Base-by-base conservation (phyloP, 2,888 invertebrate species). In the Ichneumon xanthorius region DNA sequence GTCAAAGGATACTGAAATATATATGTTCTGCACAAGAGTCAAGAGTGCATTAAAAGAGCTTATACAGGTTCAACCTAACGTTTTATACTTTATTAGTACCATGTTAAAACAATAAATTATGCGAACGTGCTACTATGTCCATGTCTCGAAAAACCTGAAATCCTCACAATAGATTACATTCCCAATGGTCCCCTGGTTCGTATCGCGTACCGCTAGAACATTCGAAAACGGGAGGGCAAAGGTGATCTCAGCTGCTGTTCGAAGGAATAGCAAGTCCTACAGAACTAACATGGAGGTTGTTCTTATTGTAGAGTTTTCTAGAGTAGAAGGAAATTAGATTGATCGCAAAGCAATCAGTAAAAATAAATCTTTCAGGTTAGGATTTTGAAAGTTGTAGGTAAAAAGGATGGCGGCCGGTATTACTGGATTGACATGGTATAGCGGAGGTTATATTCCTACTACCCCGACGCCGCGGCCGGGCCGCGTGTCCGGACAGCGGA, bases 341-440 rank as follows among this genome's bases (percentile, higher is more conserved):
- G 16, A 48, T 16, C 45, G 16, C 16, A 4, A 48, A 48, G 16
- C 45, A 16, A 4, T 48, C 45, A 3, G 4, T 40, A 0, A 19
- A 53, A 55, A 9, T 16, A 1, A 30, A 63, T 16, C 4, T 14
- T 63, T 61, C 33, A 63, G 33, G 63, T 63, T 63, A 63, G 63
- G 16, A 2, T 5, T 33, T 33, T 2, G 33, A 33, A 63, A 33
- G 2, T 14, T 14, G 63, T 63, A 33, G 63, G 33, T 63, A 63
- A 63, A 7, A 33, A 63, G 63, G 63, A 16, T 33, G 30, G 63
- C 63, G 33, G 63, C 63, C 63, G 63, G 63, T 63, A 63, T 63
- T 5, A 63, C 16, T 63, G 63, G n/a, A 16, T 63, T 14, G 30
- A 30, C 16, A 33, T 33, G 30, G 63, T 33, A 63, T 30, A 63